Base-by-base conservation (phyloP, 92 coral and sea anemone species). In the Phenganax stokvisi region DNA sequence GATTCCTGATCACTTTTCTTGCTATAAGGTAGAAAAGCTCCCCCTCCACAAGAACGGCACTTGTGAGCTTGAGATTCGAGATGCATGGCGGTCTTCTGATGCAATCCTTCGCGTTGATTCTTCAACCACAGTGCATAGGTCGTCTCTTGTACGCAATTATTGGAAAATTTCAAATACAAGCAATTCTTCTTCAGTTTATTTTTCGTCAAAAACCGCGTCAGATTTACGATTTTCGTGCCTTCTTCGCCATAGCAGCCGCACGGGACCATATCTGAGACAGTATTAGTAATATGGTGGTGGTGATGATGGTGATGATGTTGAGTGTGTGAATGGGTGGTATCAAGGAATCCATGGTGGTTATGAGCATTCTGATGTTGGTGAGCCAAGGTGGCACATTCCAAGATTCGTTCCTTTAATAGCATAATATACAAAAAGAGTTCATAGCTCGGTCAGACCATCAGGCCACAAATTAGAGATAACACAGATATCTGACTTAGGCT, bases 31-130 rank as follows among this genome's bases (percentile, higher is more conserved):
- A 90, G 88, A 71, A 96, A 96, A 6, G 96, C 99, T 6, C 99
- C 97, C 3, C 99, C 99, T 0, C 99, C 99, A 80, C 99, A 96
- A 7, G 94, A 74, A 54, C 87, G 87, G 62, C 99, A 96, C 70
- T 87, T 94, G 77, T 94, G 98, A 28, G 97, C 97, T 83, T 94
- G 94, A 47, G 98, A 94, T 73, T 94, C 98, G 37, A 94, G 89
- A 78, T 90, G 89, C 94, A 90, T 94, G 47, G 98, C 98, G 0
- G 97, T 92, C 64, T 75, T 86, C 75, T 94, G 96, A 82, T 92
- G 98, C 8, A 94, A 85, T 28, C 85, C 86, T 74, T 87, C 89
- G 27, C 88, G 88, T 77, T 94, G 98, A 61, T 92, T 89, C 81
- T 94, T 90, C 10, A 94, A 86, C 98, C 98, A 94, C 69, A 94